phyloP scores from a whole-genome alignment of 1,140 invertebrate genomes.

The Drosophila funebris region DNA sequence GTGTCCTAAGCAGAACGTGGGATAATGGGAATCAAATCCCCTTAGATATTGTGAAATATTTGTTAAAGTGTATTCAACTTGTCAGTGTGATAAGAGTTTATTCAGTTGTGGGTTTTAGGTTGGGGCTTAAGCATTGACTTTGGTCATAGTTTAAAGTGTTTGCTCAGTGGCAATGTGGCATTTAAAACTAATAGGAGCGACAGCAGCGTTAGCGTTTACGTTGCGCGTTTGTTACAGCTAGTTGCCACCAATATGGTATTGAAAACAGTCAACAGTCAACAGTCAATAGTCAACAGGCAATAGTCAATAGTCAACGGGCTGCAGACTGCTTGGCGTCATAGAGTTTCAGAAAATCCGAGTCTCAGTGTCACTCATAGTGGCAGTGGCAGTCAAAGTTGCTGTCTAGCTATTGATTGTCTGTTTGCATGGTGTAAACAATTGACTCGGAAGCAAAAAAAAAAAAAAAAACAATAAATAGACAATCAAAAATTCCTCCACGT shows the following conservation, averaged over 20 bases:
- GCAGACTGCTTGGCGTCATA: constrained; percentile 72
- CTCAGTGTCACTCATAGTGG: constrained; percentile 25
- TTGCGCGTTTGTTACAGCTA: constrained; percentile 39
- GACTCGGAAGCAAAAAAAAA: constrained; percentile 39
- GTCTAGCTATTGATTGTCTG: no score
- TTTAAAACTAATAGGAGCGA: constrained; percentile 77
- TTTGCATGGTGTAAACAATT: constrained; percentile 65
- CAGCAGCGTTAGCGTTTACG: constrained; percentile 40
- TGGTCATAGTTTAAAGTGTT: constrained; percentile 49
- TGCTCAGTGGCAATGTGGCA: constrained; percentile 77
- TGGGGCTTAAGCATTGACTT: constrained; percentile 29
- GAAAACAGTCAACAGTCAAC: constrained; percentile 63
- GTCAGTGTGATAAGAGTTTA: constrained; percentile 14
- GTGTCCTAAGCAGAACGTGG: no score
- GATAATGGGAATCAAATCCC: no score
- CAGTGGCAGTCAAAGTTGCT: constrained; percentile 39
- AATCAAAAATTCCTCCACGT: constrained; percentile 57
- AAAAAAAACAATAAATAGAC: neutral
- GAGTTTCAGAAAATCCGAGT: neutral
- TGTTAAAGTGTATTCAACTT: constrained; percentile 33
- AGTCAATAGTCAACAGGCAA: constrained; percentile 5
- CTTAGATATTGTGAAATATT: neutral
- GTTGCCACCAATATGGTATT: constrained; percentile 76
- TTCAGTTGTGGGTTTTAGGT: neutral
- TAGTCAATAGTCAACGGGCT: constrained; percentile 39